Percentiles rank a stretch among this genome's conserved stretches.
These are phyloP conservation scores for Embidobia sp. DNA, from an alignment of 2,888 invertebrate genomes.

Conservation along the genomic window DNA sequence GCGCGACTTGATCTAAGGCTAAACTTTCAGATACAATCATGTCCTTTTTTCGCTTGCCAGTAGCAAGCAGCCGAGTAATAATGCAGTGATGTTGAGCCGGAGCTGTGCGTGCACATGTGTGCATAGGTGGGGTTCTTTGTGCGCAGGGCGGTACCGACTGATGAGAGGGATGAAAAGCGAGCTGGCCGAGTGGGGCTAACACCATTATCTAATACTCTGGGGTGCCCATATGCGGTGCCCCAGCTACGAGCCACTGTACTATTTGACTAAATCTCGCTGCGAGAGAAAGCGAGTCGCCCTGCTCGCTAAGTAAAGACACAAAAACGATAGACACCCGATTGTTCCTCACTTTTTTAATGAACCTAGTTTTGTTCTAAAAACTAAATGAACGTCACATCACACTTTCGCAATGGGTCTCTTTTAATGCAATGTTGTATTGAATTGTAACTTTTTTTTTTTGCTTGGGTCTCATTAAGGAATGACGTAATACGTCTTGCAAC, in stretches of 20 bases:
- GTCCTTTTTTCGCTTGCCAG: slow-evolving; percentile 32
- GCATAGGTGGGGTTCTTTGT: slow-evolving; percentile 72
- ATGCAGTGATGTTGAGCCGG: slow-evolving; percentile 47
- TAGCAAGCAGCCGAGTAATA: slow-evolving; percentile 69
- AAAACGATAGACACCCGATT: slow-evolving; percentile 47
- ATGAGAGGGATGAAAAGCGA: slow-evolving; percentile 66
- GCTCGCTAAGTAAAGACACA: slow-evolving; percentile 32
- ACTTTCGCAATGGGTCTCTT: too few relatives aligned
- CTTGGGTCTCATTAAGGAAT: too few relatives aligned
- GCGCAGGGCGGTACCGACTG: slow-evolving; percentile 68
- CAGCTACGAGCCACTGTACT: slow-evolving; percentile 74
- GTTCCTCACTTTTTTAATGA: slow-evolving; percentile 27
- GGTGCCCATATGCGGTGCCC: slow-evolving; percentile 80
- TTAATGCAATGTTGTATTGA: too few relatives aligned
- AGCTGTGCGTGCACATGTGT: slow-evolving; percentile 66
- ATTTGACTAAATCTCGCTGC: slow-evolving; percentile 58
- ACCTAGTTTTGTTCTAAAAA: slow-evolving; percentile 9
- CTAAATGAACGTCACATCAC: background rate
- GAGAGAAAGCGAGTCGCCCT: slow-evolving; percentile 27
- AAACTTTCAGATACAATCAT: slow-evolving; percentile 71
- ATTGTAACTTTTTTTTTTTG: too few relatives aligned
- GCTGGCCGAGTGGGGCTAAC: slow-evolving; percentile 73
- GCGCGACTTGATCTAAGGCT: slow-evolving; percentile 58
- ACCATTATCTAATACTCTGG: slow-evolving; percentile 80
- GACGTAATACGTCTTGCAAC: too few relatives aligned